Conservation (phyloP, 2,797 vertebrate species). For the Danionella dracula region DNA sequence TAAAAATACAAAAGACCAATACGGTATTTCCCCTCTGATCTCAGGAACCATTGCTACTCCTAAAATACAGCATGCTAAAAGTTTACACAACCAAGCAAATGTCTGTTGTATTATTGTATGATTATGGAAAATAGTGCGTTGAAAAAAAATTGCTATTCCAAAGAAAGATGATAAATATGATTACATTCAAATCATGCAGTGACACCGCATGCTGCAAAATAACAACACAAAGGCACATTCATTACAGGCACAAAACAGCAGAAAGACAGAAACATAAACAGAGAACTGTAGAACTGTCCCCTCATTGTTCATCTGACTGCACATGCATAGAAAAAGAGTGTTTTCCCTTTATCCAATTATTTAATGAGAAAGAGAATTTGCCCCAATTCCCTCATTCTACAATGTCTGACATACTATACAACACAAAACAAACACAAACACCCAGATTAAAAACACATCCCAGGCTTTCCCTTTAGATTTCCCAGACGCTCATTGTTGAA, state of each 20-base stretch:
- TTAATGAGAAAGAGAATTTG: slow-evolving; percentile 59
- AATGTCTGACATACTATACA: slow-evolving; percentile 27
- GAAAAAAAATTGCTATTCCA: slow-evolving; percentile 28
- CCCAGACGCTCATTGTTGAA: slow-evolving; percentile 72
- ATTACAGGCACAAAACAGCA: slow-evolving; percentile 23
- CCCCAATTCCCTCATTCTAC: slow-evolving; percentile 60
- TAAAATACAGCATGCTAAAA: neutral
- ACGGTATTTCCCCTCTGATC: no score
- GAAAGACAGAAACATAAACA: slow-evolving; percentile 31
- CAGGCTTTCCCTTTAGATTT: slow-evolving; percentile 57
- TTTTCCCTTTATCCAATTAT: slow-evolving; percentile 57
- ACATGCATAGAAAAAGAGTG: slow-evolving; percentile 54
- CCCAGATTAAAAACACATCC: slow-evolving; percentile 25
- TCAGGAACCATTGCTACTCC: neutral
- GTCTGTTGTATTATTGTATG: neutral
- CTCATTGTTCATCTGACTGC: slow-evolving; percentile 50
- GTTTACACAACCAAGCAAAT: neutral
- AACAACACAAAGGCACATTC: slow-evolving; percentile 33
- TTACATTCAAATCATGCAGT: slow-evolving; percentile 33
- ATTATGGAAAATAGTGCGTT: neutral
- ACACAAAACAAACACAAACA: slow-evolving; percentile 48
- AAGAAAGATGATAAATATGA: slow-evolving; percentile 33
- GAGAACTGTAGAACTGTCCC: slow-evolving; percentile 21
- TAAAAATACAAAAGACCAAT: neutral
- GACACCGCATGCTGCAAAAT: slow-evolving; percentile 13